A percentile compares a stretch with the other conserved stretches of the same genome.
Conservation (phyloP, 1,140 invertebrate species). For the Drosophila ercepeae region DNA sequence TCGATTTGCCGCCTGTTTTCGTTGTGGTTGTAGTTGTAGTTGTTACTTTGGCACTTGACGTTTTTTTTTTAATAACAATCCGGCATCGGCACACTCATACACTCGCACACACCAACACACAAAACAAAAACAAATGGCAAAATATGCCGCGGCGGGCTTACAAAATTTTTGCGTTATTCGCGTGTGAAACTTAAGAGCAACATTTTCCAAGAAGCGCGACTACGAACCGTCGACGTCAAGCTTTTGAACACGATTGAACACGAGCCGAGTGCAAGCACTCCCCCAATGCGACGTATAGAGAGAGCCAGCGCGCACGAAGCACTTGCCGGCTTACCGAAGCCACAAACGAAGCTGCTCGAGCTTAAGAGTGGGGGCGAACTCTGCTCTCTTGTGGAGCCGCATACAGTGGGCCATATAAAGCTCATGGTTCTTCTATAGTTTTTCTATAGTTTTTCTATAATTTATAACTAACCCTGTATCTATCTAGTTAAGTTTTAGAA, state of each 20-base stretch:
- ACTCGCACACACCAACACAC: slow-evolving; percentile 15
- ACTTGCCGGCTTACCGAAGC: neutral
- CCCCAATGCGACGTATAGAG: neutral
- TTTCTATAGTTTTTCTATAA: too few species aligned
- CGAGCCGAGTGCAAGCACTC: neutral
- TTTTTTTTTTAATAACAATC: slow-evolving; percentile 20
- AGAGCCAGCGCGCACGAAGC: neutral
- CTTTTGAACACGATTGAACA: neutral
- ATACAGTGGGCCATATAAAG: neutral
- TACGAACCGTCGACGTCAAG: slow-evolving; percentile 17
- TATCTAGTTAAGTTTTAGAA: neutral
- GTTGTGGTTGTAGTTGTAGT: slow-evolving; percentile 3
- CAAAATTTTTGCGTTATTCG: slow-evolving; percentile 33
- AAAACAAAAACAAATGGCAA: slow-evolving; percentile 30
- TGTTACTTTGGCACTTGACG: slow-evolving; percentile 12
- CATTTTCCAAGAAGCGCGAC: slow-evolving; percentile 23
- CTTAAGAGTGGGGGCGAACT: neutral
- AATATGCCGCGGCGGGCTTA: slow-evolving; percentile 38
- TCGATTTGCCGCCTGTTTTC: slow-evolving; percentile 1
- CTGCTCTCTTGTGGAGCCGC: neutral
- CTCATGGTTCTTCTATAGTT: too few species aligned
- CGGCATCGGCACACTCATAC: neutral
- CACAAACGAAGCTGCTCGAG: neutral
- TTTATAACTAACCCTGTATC: too few species aligned
- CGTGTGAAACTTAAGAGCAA: slow-evolving; percentile 21